These are phyloP conservation scores for Nanorana parkeri DNA, from an alignment of 2,113 vertebrate genomes.

Conservation along the genomic window DNA sequence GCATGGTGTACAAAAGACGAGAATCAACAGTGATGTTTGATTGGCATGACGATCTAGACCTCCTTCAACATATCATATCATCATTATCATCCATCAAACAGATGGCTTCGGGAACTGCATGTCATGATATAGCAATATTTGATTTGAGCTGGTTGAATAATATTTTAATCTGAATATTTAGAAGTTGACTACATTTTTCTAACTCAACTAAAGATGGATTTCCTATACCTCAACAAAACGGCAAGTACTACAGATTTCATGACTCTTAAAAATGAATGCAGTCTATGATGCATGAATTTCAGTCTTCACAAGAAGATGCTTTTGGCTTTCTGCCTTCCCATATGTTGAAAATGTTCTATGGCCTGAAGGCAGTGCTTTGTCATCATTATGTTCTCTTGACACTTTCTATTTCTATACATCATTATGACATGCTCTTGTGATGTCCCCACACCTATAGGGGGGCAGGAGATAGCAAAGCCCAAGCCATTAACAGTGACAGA, in stretches of 20 bases:
- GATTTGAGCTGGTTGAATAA: too few species aligned
- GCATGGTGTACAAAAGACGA: too few species aligned
- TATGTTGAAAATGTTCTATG: conserved; percentile 34
- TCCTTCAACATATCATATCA: too few species aligned
- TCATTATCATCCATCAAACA: too few species aligned
- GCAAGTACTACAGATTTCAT: not conserved
- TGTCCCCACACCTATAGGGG: conserved; percentile 29
- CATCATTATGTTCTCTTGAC: conserved; percentile 49
- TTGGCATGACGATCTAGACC: too few species aligned
- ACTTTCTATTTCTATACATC: conserved; percentile 47
- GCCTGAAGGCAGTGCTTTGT: conserved; percentile 48
- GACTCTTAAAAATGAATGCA: conserved; percentile 14
- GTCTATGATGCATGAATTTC: conserved; percentile 9
- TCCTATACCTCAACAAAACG: not conserved
- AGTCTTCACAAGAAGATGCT: conserved; percentile 14
- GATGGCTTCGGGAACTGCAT: too few species aligned
- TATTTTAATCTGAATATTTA: too few species aligned
- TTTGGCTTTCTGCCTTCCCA: not conserved
- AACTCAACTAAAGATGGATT: not conserved
- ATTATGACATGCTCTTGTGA: conserved; percentile 48
- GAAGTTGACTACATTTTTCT: too few species aligned
- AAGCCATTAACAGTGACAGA: conserved; percentile 32
- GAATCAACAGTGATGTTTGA: too few species aligned
- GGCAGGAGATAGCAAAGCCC: conserved; percentile 29
- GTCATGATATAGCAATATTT: too few species aligned